A percentile compares a stretch with the other conserved stretches of the same genome.
phyloP scores from a whole-genome alignment of 2,797 vertebrate genomes.

The Oreochromis mossambicus region DNA sequence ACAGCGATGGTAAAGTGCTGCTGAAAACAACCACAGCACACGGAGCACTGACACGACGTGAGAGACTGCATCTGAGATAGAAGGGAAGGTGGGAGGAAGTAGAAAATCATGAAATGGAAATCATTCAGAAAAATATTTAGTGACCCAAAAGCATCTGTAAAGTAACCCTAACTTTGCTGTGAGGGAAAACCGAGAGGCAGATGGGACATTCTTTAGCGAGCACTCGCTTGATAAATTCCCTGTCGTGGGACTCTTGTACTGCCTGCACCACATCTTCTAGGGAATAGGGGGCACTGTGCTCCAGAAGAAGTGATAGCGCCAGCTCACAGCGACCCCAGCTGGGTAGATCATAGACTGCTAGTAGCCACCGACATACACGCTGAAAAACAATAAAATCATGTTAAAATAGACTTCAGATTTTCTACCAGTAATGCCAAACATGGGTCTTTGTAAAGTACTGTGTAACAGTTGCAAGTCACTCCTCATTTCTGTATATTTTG shows the following conservation, averaged over 20 bases:
- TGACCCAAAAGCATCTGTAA: not conserved
- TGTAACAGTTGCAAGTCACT: not conserved
- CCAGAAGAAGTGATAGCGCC: slow-evolving; percentile 80
- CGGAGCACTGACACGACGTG: slow-evolving; percentile 88
- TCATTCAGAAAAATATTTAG: not conserved
- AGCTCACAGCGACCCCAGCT: slow-evolving; percentile 92
- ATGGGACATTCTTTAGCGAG: slow-evolving; percentile 88
- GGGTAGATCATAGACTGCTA: slow-evolving; percentile 83
- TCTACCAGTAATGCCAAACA: not conserved
- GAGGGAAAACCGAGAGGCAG: slow-evolving; percentile 84
- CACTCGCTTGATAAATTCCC: slow-evolving; percentile 85
- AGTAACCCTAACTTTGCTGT: slow-evolving; percentile 75
- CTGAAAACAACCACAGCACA: slow-evolving; percentile 87
- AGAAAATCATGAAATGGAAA: not conserved
- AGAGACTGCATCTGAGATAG: slow-evolving; percentile 83
- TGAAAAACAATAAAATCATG: slow-evolving; percentile 29
- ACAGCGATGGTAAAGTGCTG: slow-evolving; percentile 88
- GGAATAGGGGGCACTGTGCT: slow-evolving; percentile 80
- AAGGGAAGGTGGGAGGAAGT: not conserved
- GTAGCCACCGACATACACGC: slow-evolving; percentile 81
- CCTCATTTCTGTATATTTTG: not conserved
- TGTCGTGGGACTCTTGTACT: slow-evolving; percentile 84
- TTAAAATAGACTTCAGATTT: not conserved
- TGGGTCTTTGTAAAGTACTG: not conserved
- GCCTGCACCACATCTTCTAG: slow-evolving; percentile 87